Conservation (phyloP, 2,888 invertebrate species). For the Aplocera efformata region DNA sequence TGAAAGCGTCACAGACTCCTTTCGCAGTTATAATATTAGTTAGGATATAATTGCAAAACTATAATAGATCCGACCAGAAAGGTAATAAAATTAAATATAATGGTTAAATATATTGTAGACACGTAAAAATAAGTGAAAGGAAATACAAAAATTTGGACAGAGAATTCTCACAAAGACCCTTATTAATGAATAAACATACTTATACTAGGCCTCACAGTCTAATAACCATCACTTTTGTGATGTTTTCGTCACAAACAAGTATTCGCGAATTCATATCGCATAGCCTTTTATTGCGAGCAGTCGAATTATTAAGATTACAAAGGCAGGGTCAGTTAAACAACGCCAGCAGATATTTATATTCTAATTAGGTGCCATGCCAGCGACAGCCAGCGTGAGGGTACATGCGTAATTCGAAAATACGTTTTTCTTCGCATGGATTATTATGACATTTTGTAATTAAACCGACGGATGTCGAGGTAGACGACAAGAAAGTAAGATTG, state of each 20-base stretch:
- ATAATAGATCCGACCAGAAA: no score
- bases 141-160: conserved; percentile 5
- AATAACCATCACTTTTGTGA: conserved; percentile 15
- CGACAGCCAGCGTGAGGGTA: conserved; percentile 60
- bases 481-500: conserved; percentile 32
- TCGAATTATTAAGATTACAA: conserved; percentile 63
- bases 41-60: no score
- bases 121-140: conserved; percentile 9
- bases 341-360: conserved; percentile 69
- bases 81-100: no score
- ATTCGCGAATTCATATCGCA: conserved; percentile 42
- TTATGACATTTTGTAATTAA: conserved; percentile 60
- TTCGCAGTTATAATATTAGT: no score
- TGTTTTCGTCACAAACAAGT: conserved; percentile 32
- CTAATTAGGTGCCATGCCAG: conserved; percentile 71
- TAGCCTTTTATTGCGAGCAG: conserved; percentile 42
- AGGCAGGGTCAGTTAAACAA: conserved; percentile 66
- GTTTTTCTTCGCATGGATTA: conserved; percentile 54
- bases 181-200: conserved; percentile 16
- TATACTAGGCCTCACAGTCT: conserved; percentile 9
- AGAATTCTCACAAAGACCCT: conserved; percentile 11
- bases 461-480: conserved; percentile 40
- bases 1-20: no score
- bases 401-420: conserved; percentile 66
- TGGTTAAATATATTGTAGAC: no score